Percentiles rank a stretch among this genome's conserved stretches.
These are phyloP conservation scores for Copidosoma floridanum DNA, from an alignment of 1,140 invertebrate species.

Conservation along the genomic window DNA sequence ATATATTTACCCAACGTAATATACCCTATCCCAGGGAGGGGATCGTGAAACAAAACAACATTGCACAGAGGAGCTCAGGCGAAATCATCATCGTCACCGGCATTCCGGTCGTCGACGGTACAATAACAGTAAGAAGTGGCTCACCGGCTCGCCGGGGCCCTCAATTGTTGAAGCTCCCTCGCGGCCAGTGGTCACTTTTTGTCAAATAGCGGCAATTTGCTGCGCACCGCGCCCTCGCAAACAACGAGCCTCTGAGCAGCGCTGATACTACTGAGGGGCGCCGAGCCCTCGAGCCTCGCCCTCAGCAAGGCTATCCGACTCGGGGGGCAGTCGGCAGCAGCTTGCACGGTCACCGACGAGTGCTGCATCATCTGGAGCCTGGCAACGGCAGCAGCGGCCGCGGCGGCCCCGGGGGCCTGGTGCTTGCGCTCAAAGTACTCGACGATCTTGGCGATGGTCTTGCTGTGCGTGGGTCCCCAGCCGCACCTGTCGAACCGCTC, in stretches of 20 bases:
- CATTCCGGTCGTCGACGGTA: no score
- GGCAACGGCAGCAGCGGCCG: no score
- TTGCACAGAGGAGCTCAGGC: no score
- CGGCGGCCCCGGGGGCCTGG: slow-evolving; percentile 46
- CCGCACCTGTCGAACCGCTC: slow-evolving; percentile 63
- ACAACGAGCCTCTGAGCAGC: slow-evolving; percentile 66
- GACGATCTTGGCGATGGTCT: slow-evolving; percentile 76
- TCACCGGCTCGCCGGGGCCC: no score
- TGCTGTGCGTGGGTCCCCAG: slow-evolving; percentile 62
- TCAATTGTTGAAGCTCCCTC: background rate
- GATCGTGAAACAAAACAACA: no score
- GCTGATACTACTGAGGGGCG: slow-evolving; percentile 47
- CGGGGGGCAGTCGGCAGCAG: slow-evolving; percentile 33
- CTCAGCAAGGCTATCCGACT: slow-evolving; percentile 46
- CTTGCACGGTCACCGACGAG: no score
- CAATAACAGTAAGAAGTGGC: no score
- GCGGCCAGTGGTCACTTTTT: slow-evolving; percentile 62
- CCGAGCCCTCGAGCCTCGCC: slow-evolving; percentile 46
- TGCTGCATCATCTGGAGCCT: no score
- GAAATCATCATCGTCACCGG: no score
- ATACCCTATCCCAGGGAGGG: no score
- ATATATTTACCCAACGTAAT: no score
- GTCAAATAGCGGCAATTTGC: slow-evolving; percentile 82
- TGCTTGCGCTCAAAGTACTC: slow-evolving; percentile 85
- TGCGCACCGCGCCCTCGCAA: slow-evolving; percentile 79